Base-by-base conservation (phyloP, 2,113 vertebrate genomes). In the Misgurnus mizolepis region DNA sequence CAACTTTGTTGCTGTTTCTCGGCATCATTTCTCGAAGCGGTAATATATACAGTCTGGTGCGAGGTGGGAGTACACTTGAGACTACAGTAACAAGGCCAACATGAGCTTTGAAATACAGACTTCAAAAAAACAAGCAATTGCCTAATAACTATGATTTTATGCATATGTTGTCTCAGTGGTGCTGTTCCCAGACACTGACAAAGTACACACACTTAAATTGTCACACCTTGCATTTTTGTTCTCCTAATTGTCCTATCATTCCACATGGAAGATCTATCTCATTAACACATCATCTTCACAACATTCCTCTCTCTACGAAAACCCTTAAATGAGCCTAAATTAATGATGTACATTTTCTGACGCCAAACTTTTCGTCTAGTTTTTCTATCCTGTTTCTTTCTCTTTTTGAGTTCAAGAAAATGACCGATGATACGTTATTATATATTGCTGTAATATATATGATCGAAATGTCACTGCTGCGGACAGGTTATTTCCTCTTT, bases 191-290 rank as follows among this genome's bases (percentile, higher is more conserved):
- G 92, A 93, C 92, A 91, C 91, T 93, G 93, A 94, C 91, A 89
- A 93, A 94, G 92, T 92, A 91, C 90, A 88, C 92, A 91, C 90
- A 58, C 90, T 93, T 92, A 92, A 93, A 93, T 93, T 92, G 92
- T 93, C 92, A 92, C 91, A 93, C 92, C 90, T 94, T 93, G 92
- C 92, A 93, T 91, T 94, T 94, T 94, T 93, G 90, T 93, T 93
- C 93, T 89, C 89, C 90, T 93, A 92, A 94, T 94, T 93, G 90
- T 92, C 89, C 89, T 88, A 92, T 92, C 91, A 92, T 93, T 93
- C 90, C 84, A 89, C 82, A 89, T 92, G 91, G 93, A 92, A 89
- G 90, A 93, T 94, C 89, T 86, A 81, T 87, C 90, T 93, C 93
- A 93, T 93, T 93, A 94, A 91, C 90, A 91, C 90, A 88, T 88